These are phyloP conservation scores for Melipona bicolor DNA, from an alignment of 2,888 invertebrate genomes.

Conservation along the genomic window DNA sequence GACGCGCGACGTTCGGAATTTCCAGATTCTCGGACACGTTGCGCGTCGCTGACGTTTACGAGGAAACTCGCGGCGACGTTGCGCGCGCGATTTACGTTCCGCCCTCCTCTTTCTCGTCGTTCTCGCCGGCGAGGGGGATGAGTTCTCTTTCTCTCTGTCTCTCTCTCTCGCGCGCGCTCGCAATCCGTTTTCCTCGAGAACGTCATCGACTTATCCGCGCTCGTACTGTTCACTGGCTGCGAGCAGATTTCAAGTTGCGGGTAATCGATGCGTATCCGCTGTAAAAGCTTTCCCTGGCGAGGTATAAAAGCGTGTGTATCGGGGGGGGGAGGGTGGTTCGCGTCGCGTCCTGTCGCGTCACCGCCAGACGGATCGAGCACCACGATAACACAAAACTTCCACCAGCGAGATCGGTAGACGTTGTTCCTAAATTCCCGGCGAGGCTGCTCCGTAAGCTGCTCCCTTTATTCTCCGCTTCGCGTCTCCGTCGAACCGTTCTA, in stretches of 20 bases:
- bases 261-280: neutral
- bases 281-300: neutral
- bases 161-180: neutral
- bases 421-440: slow-evolving; percentile 36
- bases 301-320: neutral
- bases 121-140: no score
- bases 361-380: neutral
- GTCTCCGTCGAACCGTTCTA: slow-evolving; percentile 76
- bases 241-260: neutral
- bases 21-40: slow-evolving; percentile 1
- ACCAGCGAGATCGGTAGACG: slow-evolving; percentile 10
- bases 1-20: slow-evolving; percentile 4
- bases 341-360: neutral
- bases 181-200: neutral
- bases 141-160: no score
- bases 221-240: neutral
- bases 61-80: neutral
- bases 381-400: slow-evolving; percentile 10
- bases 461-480: slow-evolving; percentile 75
- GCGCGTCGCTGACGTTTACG: slow-evolving; percentile 23
- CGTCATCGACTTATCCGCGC: neutral
- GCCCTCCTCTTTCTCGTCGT: neutral
- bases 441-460: slow-evolving; percentile 62
- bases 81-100: slow-evolving; percentile 9
- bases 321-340: no score